Evolutionary conservation across 2,888 invertebrate species (phyloP).

Genomic region (Pandemis cinnamomeana): DNA sequence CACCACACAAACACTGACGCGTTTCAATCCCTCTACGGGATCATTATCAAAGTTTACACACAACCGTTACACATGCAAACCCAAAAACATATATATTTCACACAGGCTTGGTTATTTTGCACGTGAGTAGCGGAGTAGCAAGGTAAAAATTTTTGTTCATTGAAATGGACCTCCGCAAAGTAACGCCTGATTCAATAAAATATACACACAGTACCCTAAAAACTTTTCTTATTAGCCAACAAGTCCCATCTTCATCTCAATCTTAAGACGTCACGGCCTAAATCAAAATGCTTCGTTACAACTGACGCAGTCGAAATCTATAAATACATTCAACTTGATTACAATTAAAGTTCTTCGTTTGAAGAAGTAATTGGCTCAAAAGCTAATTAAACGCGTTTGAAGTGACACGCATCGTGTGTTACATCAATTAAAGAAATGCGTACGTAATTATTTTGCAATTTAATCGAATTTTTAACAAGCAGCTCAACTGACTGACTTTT

Average conservation of each 20-base stretch:
- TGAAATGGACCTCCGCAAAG: too few species aligned
- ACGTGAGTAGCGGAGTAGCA: too few species aligned
- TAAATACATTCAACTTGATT: constrained; percentile 2
- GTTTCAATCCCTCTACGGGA: too few species aligned
- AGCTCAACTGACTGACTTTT: too few species aligned
- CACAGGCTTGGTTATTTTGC: too few species aligned
- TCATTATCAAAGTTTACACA: too few species aligned
- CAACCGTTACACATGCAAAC: too few species aligned
- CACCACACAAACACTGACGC: too few species aligned
- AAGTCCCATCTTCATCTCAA: background rate
- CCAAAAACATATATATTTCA: too few species aligned
- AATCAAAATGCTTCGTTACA: constrained; percentile 3
- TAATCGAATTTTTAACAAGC: background rate
- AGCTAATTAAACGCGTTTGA: background rate
- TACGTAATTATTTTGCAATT: background rate
- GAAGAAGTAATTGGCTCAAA: background rate
- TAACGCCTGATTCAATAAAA: too few species aligned
- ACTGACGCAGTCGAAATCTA: background rate
- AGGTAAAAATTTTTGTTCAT: too few species aligned
- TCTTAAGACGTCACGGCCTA: constrained; percentile 1
- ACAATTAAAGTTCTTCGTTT: constrained; percentile 3
- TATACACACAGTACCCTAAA: background rate
- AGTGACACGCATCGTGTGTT: background rate
- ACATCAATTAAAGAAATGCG: background rate
- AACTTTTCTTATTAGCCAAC: constrained; percentile 31